Percentiles rank a stretch among this genome's conserved stretches.
phyloP scores from a whole-genome alignment of 1,140 invertebrate genomes.

The Leguminivora glycinivorella region DNA sequence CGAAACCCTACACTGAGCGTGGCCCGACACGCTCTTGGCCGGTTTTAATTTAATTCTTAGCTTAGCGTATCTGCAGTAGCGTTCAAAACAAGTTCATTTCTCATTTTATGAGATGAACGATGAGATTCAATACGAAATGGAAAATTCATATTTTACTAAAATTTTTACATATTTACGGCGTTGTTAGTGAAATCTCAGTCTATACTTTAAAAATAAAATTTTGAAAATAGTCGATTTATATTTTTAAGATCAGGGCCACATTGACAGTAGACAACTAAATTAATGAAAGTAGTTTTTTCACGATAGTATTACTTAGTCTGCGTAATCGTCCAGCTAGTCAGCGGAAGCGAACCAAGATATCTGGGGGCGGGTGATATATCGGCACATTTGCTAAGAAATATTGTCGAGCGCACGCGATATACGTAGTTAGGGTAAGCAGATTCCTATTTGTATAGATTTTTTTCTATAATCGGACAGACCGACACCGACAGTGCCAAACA shows the following conservation, averaged over 20 bases:
- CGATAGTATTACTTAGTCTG: slow-evolving; percentile 4
- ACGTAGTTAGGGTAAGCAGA: slow-evolving; percentile 17
- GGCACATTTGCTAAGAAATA: slow-evolving; percentile 58
- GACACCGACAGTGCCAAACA: too few relatives aligned
- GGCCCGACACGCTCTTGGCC: too few relatives aligned
- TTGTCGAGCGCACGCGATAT: slow-evolving; percentile 49
- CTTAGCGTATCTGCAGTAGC: slow-evolving; percentile 2
- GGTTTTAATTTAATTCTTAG: background rate
- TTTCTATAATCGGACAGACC: too few relatives aligned
- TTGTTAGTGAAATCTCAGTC: too few relatives aligned
- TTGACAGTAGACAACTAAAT: background rate
- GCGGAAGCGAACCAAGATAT: slow-evolving; percentile 48
- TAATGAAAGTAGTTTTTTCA: slow-evolving; percentile 10
- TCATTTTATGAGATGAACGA: background rate
- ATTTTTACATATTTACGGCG: too few relatives aligned
- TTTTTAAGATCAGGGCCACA: too few relatives aligned
- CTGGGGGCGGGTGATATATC: slow-evolving; percentile 57
- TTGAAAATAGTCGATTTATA: too few relatives aligned
- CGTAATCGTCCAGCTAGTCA: slow-evolving; percentile 38
- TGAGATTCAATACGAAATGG: too few relatives aligned
- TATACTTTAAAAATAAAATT: too few relatives aligned
- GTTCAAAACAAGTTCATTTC: background rate
- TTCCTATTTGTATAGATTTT: background rate
- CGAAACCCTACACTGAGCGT: too few relatives aligned
- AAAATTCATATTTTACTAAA: too few relatives aligned